Percentiles rank a stretch among this genome's conserved stretches.
Conservation (phyloP, 2,888 invertebrate genomes). For the Tetragonisca angustula region DNA sequence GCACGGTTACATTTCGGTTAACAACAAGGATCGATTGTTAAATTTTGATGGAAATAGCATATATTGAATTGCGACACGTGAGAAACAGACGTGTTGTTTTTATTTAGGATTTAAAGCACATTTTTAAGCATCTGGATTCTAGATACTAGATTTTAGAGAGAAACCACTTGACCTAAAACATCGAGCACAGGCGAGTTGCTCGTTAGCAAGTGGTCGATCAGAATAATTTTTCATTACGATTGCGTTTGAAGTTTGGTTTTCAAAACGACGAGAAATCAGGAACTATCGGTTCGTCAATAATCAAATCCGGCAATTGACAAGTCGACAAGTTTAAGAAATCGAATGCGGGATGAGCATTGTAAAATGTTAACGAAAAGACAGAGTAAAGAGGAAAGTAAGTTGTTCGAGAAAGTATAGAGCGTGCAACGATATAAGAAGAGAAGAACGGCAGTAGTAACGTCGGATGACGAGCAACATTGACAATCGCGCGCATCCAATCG, state of each 20-base stretch:
- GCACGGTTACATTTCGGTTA: not conserved
- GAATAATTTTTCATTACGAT: not conserved
- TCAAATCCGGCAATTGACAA: not conserved
- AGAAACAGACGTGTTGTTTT: not conserved
- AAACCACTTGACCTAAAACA: constrained; percentile 20
- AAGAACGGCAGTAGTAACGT: not conserved
- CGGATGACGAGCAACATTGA: constrained; percentile 30
- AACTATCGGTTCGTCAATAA: not conserved
- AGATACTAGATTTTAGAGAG: not conserved
- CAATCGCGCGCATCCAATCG: constrained; percentile 78
- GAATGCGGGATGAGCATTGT: not conserved
- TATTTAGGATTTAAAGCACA: not conserved
- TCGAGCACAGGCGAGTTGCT: not conserved
- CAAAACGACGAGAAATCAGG: not conserved
- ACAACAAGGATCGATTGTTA: not conserved
- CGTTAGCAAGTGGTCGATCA: not conserved
- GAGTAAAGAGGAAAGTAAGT: not conserved
- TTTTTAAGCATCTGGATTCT: not conserved
- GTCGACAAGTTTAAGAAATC: not conserved
- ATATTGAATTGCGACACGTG: not conserved
- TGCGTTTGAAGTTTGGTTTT: not conserved
- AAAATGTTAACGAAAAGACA: not conserved
- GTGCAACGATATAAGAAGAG: not conserved
- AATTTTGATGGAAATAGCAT: not conserved
- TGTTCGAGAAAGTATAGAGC: not conserved